phyloP scores from a whole-genome alignment of 1,140 invertebrate genomes.

The Apis dorsata region DNA sequence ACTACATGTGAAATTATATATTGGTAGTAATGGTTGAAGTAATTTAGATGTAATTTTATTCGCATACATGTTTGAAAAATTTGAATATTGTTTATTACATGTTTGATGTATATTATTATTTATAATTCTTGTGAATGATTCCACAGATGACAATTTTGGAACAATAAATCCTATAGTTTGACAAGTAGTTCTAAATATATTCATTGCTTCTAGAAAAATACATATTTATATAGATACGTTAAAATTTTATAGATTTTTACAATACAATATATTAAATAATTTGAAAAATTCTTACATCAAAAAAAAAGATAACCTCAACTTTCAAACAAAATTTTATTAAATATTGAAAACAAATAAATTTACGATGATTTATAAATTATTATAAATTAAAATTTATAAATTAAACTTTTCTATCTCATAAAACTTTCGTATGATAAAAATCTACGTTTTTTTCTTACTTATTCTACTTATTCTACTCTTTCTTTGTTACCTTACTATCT shows the following conservation, averaged over 20 bases:
- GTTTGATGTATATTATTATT: conserved; percentile 21
- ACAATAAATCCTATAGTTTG: not conserved
- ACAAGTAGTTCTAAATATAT: not conserved
- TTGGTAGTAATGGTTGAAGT: conserved; percentile 37
- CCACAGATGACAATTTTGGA: not conserved
- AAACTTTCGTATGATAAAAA: no score
- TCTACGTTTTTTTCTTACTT: no score
- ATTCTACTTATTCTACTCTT: not conserved
- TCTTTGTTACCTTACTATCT: not conserved
- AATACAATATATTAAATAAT: not conserved
- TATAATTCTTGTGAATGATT: not conserved
- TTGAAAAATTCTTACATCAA: not conserved
- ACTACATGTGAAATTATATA: conserved; percentile 72
- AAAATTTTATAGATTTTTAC: not conserved
- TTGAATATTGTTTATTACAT: conserved; percentile 12
- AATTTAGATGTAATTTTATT: conserved; percentile 2
- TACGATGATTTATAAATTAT: not conserved
- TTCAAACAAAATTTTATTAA: not conserved
- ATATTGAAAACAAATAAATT: not conserved
- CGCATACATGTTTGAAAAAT: not conserved
- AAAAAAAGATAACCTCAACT: not conserved
- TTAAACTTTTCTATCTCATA: no score
- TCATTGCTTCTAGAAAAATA: conserved; percentile 46
- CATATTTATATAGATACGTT: no score
- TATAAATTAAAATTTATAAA: not conserved